Evolutionary conservation across 2,113 vertebrate genomes (phyloP).

Genomic region (Bufo gargarizans): DNA sequence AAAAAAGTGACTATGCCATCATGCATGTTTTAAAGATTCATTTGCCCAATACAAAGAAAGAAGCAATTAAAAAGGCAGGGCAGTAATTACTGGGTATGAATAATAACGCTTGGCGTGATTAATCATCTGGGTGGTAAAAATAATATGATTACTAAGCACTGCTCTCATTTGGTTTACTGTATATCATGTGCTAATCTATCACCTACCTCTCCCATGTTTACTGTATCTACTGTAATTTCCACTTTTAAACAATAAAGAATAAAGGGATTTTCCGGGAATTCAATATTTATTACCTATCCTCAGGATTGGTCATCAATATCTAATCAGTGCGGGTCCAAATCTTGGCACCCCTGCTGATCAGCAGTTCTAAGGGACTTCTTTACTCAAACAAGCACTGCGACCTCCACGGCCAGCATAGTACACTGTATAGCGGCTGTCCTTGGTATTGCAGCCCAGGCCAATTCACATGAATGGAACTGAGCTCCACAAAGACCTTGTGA

Average conservation of each 20-base stretch:
- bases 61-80: conserved; percentile 40
- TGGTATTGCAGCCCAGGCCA: no score
- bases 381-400: no score
- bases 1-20: neutral
- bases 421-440: no score
- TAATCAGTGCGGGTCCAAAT: no score
- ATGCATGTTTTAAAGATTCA: neutral
- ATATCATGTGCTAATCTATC: neutral
- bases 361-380: no score
- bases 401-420: no score
- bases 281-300: no score
- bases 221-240: neutral
- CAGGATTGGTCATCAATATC: no score
- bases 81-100: conserved; percentile 11
- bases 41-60: conserved; percentile 21
- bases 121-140: conserved; percentile 15
- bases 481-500: no score
- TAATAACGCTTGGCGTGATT: conserved; percentile 11
- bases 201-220: neutral
- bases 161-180: conserved; percentile 16
- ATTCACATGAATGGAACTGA: no score
- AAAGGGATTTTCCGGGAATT: no score
- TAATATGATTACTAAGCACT: conserved; percentile 5
- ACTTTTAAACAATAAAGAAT: neutral
- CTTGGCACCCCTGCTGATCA: no score